These are phyloP conservation scores for Neopipo cinnamomea DNA, from an alignment of 2,113 vertebrate species.

Conservation along the genomic window DNA sequence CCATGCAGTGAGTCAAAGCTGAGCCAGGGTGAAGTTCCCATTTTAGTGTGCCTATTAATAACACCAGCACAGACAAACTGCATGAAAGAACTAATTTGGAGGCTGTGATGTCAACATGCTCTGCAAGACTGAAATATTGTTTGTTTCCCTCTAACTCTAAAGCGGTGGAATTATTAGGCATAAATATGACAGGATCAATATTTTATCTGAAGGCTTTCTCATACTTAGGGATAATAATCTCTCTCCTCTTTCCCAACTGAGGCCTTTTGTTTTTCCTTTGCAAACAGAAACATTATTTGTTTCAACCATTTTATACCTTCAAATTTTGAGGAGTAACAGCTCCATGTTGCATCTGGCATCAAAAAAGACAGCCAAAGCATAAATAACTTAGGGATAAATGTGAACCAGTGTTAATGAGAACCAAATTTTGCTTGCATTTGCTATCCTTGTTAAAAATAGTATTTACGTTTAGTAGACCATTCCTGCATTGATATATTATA, in stretches of 20 bases:
- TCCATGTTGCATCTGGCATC: neutral
- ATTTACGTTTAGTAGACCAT: neutral
- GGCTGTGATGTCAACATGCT: neutral
- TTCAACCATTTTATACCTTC: neutral
- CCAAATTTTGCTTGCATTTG: neutral
- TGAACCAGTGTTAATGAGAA: neutral
- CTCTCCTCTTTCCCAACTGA: neutral
- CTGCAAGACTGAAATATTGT: neutral
- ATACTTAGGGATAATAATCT: neutral
- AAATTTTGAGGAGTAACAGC: neutral
- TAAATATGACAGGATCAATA: neutral
- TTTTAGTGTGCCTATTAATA: constrained; percentile 57
- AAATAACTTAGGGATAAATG: neutral
- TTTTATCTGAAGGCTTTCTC: neutral
- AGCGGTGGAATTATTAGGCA: neutral
- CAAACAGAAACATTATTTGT: neutral
- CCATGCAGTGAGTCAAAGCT: constrained; percentile 48
- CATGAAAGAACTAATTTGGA: constrained; percentile 7
- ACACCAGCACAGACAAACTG: constrained; percentile 15
- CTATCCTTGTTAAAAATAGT: neutral
- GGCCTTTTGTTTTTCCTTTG: neutral
- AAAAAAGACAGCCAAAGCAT: neutral
- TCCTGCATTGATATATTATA: neutral
- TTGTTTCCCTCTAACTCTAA: neutral
- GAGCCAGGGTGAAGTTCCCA: constrained; percentile 34